Percentiles rank a stretch among this genome's conserved stretches.
Conservation (phyloP, 2,888 invertebrate species). For the Nesidiocoris tenuis region DNA sequence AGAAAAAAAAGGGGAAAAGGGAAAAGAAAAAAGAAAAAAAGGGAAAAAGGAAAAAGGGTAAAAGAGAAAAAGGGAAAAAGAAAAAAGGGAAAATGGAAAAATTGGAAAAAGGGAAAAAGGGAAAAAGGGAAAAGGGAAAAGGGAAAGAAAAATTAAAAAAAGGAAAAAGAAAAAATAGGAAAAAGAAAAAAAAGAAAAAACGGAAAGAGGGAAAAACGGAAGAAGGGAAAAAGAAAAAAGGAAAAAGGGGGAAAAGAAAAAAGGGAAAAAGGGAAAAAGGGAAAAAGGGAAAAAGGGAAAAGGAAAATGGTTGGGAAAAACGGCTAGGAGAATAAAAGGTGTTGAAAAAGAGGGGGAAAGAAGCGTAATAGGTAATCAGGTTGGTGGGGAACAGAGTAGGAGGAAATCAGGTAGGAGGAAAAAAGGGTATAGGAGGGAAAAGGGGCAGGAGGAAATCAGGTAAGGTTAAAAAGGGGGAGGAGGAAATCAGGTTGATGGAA, state of each 20-base stretch:
- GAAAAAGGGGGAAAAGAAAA: constrained; percentile 47
- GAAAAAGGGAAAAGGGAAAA: constrained; percentile 45
- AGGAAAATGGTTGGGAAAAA: too few species aligned
- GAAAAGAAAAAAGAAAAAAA: constrained; percentile 47
- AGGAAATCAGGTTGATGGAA: constrained; percentile 2
- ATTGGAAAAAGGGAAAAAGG: constrained; percentile 47
- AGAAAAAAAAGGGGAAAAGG: constrained; percentile 26
- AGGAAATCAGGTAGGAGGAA: constrained; percentile 43
- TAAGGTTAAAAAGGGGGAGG: constrained; percentile 15
- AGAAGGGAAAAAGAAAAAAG: constrained; percentile 27
- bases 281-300: constrained; percentile 33
- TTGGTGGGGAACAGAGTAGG: too few species aligned
- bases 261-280: constrained; percentile 15
- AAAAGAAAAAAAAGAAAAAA: neutral
- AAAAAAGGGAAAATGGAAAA: constrained; percentile 48
- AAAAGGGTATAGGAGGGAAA: constrained; percentile 36
- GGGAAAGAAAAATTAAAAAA: constrained; percentile 48
- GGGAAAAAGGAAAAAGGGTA: constrained; percentile 45
- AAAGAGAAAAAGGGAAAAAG: constrained; percentile 51
- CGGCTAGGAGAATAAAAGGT: too few species aligned
- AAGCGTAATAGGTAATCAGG: too few species aligned
- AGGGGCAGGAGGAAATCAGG: constrained; percentile 3
- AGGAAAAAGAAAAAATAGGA: constrained; percentile 17
- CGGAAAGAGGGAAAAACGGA: constrained; percentile 45
- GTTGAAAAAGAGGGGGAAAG: too few species aligned